These are phyloP conservation scores for Stichodactyla mertensii DNA, from an alignment of 64 coral and sea anemone genomes.

Conservation along the genomic window DNA sequence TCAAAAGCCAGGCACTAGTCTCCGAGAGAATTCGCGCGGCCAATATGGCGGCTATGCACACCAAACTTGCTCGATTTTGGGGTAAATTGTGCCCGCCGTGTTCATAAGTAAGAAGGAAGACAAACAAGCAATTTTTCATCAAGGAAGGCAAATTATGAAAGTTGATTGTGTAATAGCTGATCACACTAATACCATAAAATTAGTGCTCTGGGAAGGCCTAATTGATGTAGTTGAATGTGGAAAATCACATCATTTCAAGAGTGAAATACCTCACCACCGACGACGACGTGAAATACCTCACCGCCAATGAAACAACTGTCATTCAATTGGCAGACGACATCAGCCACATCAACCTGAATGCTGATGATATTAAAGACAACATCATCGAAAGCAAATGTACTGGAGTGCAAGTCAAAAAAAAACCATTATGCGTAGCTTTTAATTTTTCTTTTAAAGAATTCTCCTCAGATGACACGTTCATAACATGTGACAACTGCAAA, in stretches of 20 bases:
- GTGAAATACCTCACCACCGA: too few species aligned
- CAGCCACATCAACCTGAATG: conserved; percentile 53
- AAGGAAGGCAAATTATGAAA: conserved; percentile 77
- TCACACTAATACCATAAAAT: conserved; percentile 77
- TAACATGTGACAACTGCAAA: conserved; percentile 32
- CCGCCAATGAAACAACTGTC: conserved; percentile 53
- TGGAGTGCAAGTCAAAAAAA: conserved; percentile 39
- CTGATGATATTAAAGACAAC: conserved; percentile 54
- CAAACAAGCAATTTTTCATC: conserved; percentile 66
- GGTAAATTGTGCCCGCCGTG: too few species aligned
- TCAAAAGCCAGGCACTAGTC: too few species aligned
- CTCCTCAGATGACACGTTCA: conserved; percentile 9
- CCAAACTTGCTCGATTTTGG: too few species aligned
- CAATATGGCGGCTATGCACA: too few species aligned
- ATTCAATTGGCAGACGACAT: conserved; percentile 47
- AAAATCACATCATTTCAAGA: conserved; percentile 72
- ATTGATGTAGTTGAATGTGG: conserved; percentile 76
- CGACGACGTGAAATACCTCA: conserved; percentile 54
- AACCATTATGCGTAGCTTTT: conserved; percentile 10
- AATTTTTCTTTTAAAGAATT: conserved; percentile 15
- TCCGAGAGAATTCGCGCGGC: too few species aligned
- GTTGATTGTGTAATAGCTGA: conserved; percentile 73
- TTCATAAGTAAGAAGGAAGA: conserved; percentile 62
- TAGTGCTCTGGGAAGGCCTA: conserved; percentile 80
- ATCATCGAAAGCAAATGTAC: conserved; percentile 44